Conservation (phyloP, 2,113 vertebrate species). For the Eulemur macaco region DNA sequence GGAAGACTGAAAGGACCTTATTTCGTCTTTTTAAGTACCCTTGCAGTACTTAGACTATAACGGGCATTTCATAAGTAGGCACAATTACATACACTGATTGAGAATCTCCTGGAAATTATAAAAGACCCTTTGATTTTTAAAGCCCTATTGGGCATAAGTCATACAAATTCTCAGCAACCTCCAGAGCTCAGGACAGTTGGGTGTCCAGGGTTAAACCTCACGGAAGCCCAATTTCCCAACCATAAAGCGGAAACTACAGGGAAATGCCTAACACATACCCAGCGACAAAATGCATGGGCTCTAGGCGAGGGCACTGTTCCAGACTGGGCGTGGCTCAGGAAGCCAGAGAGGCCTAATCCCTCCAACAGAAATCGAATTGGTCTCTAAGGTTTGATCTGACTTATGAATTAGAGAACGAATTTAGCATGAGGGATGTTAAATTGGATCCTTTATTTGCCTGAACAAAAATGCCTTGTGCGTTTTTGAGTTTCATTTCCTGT, state of each 20-base stretch:
- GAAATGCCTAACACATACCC: neutral
- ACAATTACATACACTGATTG: neutral
- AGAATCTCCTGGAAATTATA: neutral
- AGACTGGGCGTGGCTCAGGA: neutral
- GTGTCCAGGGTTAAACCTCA: neutral
- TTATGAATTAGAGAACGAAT: neutral
- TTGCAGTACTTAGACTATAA: neutral
- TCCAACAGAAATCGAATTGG: neutral
- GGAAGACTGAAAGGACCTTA: neutral
- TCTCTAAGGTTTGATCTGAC: neutral
- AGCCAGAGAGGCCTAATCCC: neutral
- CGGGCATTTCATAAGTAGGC: neutral
- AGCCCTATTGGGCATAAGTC: neutral
- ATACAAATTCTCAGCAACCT: too few relatives aligned
- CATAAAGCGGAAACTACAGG: neutral
- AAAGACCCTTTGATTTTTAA: neutral
- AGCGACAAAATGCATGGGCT: accelerated
- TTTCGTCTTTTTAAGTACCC: neutral
- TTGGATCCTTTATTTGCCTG: neutral
- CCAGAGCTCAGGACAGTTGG: too few relatives aligned
- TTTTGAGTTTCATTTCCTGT: constrained; percentile 9
- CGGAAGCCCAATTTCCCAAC: neutral
- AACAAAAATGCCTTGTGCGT: neutral
- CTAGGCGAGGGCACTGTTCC: neutral
- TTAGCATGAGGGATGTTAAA: neutral